Evolutionary conservation across 2,888 invertebrate species (phyloP), one percentile per base, ranked within the genome.

Genomic region (Pachliopta kotzebuea): DNA sequence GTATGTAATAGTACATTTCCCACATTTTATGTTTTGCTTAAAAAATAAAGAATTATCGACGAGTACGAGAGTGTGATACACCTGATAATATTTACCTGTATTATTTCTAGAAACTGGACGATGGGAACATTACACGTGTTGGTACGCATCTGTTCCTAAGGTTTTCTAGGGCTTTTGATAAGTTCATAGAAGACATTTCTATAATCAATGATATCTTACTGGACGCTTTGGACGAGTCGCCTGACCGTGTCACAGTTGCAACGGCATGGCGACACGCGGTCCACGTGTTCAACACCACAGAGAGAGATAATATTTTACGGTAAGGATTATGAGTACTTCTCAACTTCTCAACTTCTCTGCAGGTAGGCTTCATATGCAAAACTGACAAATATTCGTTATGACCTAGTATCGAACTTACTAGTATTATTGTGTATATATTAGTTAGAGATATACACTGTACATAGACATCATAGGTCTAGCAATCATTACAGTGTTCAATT

Each of bases 81-180:
- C 26, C 6, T 26, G 26, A 31, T 11, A 31, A 31, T 6, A 9
- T 31, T 0, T 8, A 8, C 0, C 11, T 31, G 31, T 31, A 37
- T 37, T 14, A 37, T 0, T 76, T 77, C 20, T 73, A 88, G 88
- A 76, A 76, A 65, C 62, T 71, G 0, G 65, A 75, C 31, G 62
- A 72, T 1, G 83, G 79, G 80, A 88, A 86, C 71, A 78, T 72
- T 2, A 86, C 87, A 0, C 60, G 68, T 0, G 78, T 78, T 55
- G 70, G 80, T 0, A 76, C 80, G 0, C 81, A 92, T 53, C 71
- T 89, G 1, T 86, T 87, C 65, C 84, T 92, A 0, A 84, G 86
- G 53, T 83, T 89, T 29, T 88, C 85, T 0, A 63, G 77, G 3
- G 83, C 83, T 0, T 85, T 92, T 60, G 81, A 87, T 23, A 67